phyloP scores from a whole-genome alignment of 2,888 invertebrate species.

The Coenonympha glycerion region DNA sequence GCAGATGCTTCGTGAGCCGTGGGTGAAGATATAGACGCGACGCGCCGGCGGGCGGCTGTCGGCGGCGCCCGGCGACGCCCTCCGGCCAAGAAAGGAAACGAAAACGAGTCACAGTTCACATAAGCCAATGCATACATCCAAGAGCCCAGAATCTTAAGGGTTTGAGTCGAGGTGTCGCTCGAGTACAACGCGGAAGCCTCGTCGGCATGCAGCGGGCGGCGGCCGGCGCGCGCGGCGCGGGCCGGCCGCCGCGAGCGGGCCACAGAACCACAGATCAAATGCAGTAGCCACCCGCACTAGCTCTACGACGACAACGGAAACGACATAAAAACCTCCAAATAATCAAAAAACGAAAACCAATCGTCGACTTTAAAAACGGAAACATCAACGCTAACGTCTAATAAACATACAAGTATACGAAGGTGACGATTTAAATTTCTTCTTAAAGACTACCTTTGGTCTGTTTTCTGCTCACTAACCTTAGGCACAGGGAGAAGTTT shows the following conservation, averaged over 20 bases:
- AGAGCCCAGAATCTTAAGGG: slow-evolving; percentile 77
- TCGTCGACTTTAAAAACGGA: slow-evolving; percentile 69
- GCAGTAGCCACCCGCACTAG: slow-evolving; percentile 72
- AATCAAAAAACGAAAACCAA: slow-evolving; percentile 60
- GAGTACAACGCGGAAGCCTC: slow-evolving; percentile 72
- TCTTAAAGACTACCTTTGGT: slow-evolving; percentile 81
- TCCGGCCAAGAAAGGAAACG: slow-evolving; percentile 75
- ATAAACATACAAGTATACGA: slow-evolving; percentile 76
- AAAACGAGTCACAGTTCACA: slow-evolving; percentile 76
- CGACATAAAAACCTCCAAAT: slow-evolving; percentile 54
- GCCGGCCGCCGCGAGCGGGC: slow-evolving; percentile 54
- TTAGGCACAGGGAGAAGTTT: slow-evolving; percentile 98
- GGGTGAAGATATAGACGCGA: slow-evolving; percentile 68
- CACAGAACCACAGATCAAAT: slow-evolving; percentile 76
- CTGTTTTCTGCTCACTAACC: slow-evolving; percentile 95
- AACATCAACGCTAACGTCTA: slow-evolving; percentile 75
- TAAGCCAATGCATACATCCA: slow-evolving; percentile 77
- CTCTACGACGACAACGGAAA: slow-evolving; percentile 73
- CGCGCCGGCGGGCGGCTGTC: slow-evolving; percentile 59
- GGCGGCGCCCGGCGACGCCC: slow-evolving; percentile 53
- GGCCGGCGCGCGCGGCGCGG: slow-evolving; percentile 28
- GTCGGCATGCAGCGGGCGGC: slow-evolving; percentile 65
- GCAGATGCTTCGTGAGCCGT: slow-evolving; percentile 9
- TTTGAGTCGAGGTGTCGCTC: slow-evolving; percentile 71
- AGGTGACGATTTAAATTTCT: slow-evolving; percentile 76